A percentile compares a stretch with the other conserved stretches of the same genome.
Conservation (phyloP, 2,113 vertebrate species). For the Pogonocichla stellata region DNA sequence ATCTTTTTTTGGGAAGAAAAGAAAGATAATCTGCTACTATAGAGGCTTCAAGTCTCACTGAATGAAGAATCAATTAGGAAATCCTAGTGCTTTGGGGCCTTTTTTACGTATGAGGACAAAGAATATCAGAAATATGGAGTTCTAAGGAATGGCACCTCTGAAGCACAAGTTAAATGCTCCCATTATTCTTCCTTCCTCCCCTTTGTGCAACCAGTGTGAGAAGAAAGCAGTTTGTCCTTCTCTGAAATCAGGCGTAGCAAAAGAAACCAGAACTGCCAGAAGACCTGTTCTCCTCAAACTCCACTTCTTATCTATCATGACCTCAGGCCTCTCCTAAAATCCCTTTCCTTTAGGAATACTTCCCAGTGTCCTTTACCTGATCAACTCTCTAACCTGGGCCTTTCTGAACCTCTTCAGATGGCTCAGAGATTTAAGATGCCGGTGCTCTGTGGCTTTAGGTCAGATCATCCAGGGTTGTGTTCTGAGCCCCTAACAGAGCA, state of each 20-base stretch:
- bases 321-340: background rate
- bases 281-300: background rate
- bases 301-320: background rate
- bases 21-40: background rate
- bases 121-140: background rate
- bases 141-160: background rate
- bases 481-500: background rate
- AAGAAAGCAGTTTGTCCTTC: background rate
- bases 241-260: background rate
- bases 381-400: background rate
- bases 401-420: background rate
- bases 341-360: background rate
- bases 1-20: background rate
- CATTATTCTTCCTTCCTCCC: background rate
- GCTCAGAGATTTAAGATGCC: background rate
- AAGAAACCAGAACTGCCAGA: background rate
- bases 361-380: background rate
- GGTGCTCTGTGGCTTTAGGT: background rate
- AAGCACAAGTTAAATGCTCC: background rate
- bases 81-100: background rate
- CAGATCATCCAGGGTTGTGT: background rate
- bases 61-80: background rate
- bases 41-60: background rate
- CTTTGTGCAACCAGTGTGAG: background rate
- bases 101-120: background rate